Base-by-base conservation (phyloP, 1,140 invertebrate species). In the Dendroctonus valens region DNA sequence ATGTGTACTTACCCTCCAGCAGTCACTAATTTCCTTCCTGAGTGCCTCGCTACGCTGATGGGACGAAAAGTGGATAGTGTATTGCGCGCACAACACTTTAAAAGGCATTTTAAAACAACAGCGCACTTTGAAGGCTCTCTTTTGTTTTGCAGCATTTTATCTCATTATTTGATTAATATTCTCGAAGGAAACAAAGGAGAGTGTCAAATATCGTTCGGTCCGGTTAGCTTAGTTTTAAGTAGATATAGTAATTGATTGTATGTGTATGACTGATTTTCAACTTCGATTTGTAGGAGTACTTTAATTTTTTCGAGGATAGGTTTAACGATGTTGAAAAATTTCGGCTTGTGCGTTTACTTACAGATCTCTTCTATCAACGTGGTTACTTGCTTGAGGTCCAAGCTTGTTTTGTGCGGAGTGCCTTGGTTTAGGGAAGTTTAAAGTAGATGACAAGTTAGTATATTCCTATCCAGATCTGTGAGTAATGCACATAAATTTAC, bases 31-130 rank as follows among this genome's bases (percentile, higher is more conserved):
- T 76, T 77, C 74, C 74, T 76, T 75, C 70, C 70, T 71, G 76
- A 78, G 76, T 78, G 76, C 76, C 76, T 78, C 76, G 76, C 76
- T 75, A 74, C 69, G 72, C 75, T 72, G 72, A 77, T 76, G 73
- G 76, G 72, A 77, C 73, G 74, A 72, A 73, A 75, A 69, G 64
- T 72, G 71, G 75, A 75, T 71, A 74, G 68, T 76, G 73, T 75
- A 69, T 75, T 71, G 59, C 58, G 44, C 66, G 69, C 68, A 67
- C 66, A 73, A 63, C 62, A 68, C 49, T 64, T 54, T 57, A 55
- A 55, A 54, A 41, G 69, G 57, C 58, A 48, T 53, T 57, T 67
- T 8, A 54, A 54, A 61, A 41, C 41, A 53, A 59, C 68, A 71
- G 69, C 67, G 70, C 67, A 73, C 63, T 72, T 75, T 12, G 41